Evolutionary conservation across 1,140 invertebrate species (phyloP).

Genomic region (Drosophila kanapiae): DNA sequence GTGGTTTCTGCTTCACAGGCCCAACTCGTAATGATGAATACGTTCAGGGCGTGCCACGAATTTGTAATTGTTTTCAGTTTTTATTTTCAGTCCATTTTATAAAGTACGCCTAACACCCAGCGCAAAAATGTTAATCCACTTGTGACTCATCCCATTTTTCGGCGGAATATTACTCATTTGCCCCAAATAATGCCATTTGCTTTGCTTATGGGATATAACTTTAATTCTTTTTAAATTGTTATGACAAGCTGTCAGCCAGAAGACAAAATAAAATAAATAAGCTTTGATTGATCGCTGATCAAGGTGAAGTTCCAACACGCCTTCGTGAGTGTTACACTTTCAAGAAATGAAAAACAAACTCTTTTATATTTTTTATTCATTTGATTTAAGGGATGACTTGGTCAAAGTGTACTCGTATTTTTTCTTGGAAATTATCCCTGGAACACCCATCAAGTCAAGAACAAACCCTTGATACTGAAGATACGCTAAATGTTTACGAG

Average conservation of each 20-base stretch:
- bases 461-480: constrained; percentile 27
- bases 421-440: not conserved
- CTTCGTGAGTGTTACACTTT: not conserved
- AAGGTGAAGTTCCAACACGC: constrained; percentile 3
- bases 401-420: not conserved
- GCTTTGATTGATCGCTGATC: constrained; percentile 34
- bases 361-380: not conserved
- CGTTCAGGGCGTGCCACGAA: constrained; percentile 47
- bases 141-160: constrained; percentile 35
- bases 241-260: constrained; percentile 61
- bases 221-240: constrained; percentile 75
- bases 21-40: constrained; percentile 51
- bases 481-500: not conserved
- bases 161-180: constrained; percentile 53
- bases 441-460: constrained; percentile 3
- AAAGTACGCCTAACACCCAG: constrained; percentile 31
- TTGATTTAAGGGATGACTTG: not conserved
- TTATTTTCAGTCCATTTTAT: constrained; percentile 40
- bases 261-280: constrained; percentile 3
- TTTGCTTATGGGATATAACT: constrained; percentile 43
- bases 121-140: constrained; percentile 54
- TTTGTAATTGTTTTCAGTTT: constrained; percentile 41
- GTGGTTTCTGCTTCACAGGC: constrained; percentile 41
- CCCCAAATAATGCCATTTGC: constrained; percentile 64
- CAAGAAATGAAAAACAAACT: not conserved